phyloP scores from a whole-genome alignment of 2,113 vertebrate species.

The Prinia subflava region DNA sequence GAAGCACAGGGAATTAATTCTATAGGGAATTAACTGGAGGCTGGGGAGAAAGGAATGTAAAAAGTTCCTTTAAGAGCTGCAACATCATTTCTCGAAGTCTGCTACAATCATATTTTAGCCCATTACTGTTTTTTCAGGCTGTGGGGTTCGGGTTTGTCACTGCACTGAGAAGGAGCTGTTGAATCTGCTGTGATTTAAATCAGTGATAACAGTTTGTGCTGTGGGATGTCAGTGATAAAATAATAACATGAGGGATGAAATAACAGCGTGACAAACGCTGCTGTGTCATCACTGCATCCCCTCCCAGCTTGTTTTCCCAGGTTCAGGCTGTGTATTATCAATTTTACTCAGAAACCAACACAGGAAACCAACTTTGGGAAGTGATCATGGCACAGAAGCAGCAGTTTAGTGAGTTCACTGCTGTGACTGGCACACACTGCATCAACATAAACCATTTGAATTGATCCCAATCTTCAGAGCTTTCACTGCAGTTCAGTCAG shows the following conservation, averaged over 20 bases:
- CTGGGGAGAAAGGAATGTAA: background rate
- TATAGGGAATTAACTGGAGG: background rate
- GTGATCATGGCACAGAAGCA: background rate
- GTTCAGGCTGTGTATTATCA: background rate
- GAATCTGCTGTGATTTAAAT: background rate
- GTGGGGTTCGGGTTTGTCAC: background rate
- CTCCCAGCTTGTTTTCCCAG: background rate
- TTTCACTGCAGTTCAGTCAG: background rate
- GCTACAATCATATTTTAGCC: background rate
- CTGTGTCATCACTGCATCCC: background rate
- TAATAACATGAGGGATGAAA: fast-evolving
- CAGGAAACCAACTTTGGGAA: background rate
- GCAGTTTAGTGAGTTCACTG: background rate
- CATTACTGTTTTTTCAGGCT: background rate
- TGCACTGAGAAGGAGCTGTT: background rate
- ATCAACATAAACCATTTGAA: fast-evolving
- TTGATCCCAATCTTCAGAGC: background rate
- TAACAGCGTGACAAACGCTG: background rate
- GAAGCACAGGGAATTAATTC: background rate
- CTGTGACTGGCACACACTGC: fast-evolving
- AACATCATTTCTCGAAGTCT: background rate
- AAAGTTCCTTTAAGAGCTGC: background rate
- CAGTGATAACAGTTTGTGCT: background rate
- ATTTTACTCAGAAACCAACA: background rate
- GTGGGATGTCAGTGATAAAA: fast-evolving